Base-by-base conservation (phyloP, 2,797 vertebrate genomes). In the Poecile montanus region DNA sequence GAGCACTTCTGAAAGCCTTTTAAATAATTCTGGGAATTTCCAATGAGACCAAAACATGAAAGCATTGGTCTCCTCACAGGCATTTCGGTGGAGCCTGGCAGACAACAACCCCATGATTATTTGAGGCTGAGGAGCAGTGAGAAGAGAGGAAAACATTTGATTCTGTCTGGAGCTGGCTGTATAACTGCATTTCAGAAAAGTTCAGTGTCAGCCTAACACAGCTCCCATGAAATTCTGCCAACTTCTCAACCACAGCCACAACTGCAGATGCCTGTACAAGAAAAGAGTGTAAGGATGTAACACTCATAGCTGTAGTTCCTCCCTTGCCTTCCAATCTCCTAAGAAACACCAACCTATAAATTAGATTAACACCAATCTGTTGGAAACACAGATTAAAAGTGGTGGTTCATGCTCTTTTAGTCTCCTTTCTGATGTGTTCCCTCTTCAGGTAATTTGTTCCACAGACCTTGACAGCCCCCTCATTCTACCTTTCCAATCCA, bases 21-120 rank as follows among this genome's bases (percentile, higher is more conserved):
- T 78, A 81, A 93, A 62, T 88, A 85, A 76, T 85, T 91, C 90
- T 82, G 34, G 27, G 42, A 85, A 60, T 86, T 88, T 63, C 17
- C 60, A 73, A 58, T 70, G 48, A 94, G 45, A 42, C 20, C 44
- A 53, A 82, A 93, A 47, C 17, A 53, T 44, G 9, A 79, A 74
- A 85, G 29, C 29, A 1, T 27, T 67, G 20, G 29, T 47, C 16
- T 90, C 21, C 23, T 53, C 32, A 13, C 1, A 1, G 47, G 8
- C 23, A 27, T 76, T 93, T 81, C 4, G 5, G 51, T 47, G 51
- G 13, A 91, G 45, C 10, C 63, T 74, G 29, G 54, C 40, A 89
- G 50, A 61, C 3, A 91, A 34, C 11, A 91, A 9, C 4, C 16
- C 22, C 4, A 1, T 8, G 30, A 84, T 14, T 20, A 14, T 71